Percentiles rank a stretch among this genome's conserved stretches.
Conservation (phyloP, 2,113 vertebrate genomes). For the Pampusana beccarii region DNA sequence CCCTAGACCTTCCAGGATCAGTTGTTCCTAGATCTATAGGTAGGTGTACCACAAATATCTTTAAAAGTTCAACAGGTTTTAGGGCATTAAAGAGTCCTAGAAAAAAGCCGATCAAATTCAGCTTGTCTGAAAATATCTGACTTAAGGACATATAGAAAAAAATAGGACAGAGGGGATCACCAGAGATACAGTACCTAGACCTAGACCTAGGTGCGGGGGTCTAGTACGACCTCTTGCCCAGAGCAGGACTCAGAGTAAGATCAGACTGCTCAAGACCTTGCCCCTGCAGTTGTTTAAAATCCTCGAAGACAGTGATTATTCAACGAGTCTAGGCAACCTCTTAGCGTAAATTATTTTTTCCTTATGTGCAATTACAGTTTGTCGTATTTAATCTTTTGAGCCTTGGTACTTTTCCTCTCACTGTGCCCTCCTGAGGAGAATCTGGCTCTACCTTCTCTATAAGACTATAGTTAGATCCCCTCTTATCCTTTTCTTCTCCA, state of each 20-base stretch:
- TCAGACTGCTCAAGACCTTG: background rate
- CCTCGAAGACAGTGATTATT: background rate
- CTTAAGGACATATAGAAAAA: background rate
- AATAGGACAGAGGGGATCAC: background rate
- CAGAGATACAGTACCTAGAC: background rate
- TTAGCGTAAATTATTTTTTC: background rate
- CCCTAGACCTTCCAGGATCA: background rate
- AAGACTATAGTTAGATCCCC: background rate
- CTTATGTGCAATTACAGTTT: background rate
- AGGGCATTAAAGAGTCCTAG: background rate
- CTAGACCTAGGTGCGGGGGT: background rate
- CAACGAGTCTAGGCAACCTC: background rate
- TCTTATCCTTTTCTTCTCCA: background rate
- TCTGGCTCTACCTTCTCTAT: background rate
- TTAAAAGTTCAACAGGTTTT: background rate
- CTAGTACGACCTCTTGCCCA: background rate
- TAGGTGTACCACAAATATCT: background rate
- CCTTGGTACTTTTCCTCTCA: background rate
- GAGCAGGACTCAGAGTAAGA: background rate
- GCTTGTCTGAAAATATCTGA: background rate
- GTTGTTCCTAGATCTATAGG: background rate
- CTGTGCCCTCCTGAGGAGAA: background rate
- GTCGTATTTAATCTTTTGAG: background rate
- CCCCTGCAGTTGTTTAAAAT: background rate
- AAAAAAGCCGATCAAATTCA: background rate